A percentile compares a stretch with the other conserved stretches of the same genome.
These are phyloP conservation scores for Dyspetes luteomarginatus DNA, from an alignment of 2,888 invertebrate species.

Conservation along the genomic window DNA sequence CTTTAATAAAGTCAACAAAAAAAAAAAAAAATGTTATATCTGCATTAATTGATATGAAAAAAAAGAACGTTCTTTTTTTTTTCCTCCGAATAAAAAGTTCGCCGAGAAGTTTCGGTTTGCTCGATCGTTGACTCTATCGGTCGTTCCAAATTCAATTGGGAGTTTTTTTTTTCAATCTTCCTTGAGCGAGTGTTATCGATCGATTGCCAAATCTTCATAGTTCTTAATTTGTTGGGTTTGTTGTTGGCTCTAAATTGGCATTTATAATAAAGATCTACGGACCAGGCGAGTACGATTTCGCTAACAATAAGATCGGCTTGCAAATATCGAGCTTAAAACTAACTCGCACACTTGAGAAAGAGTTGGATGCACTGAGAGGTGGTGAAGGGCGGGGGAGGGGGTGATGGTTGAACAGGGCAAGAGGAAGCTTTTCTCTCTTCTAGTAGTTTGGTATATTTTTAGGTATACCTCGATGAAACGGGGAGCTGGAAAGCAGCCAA, in stretches of 20 bases:
- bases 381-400: background rate
- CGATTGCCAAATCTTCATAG: slow-evolving; percentile 53
- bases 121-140: slow-evolving; percentile 49
- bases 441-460: slow-evolving; percentile 61
- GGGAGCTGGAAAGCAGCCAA: slow-evolving; percentile 64
- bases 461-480: slow-evolving; percentile 59
- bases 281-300: slow-evolving; percentile 60
- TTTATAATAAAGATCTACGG: slow-evolving; percentile 45
- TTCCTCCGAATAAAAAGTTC: slow-evolving; percentile 23
- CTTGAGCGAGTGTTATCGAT: slow-evolving; percentile 44
- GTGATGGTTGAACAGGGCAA: background rate
- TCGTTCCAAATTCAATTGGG: slow-evolving; percentile 42
- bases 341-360: slow-evolving; percentile 17
- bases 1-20: no score
- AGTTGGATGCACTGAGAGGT: background rate
- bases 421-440: slow-evolving; percentile 36
- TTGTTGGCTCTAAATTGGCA: slow-evolving; percentile 56
- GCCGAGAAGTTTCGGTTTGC: background rate
- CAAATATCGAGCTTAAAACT: slow-evolving; percentile 24
- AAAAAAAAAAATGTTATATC: no score
- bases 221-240: slow-evolving; percentile 46
- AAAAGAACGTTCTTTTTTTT: background rate
- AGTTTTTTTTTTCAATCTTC: slow-evolving; percentile 9
- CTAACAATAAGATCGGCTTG: slow-evolving; percentile 60
- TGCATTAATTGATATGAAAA: background rate